These are phyloP conservation scores for Syngnathus scovelli DNA, from an alignment of 2,113 vertebrate genomes.

Conservation along the genomic window DNA sequence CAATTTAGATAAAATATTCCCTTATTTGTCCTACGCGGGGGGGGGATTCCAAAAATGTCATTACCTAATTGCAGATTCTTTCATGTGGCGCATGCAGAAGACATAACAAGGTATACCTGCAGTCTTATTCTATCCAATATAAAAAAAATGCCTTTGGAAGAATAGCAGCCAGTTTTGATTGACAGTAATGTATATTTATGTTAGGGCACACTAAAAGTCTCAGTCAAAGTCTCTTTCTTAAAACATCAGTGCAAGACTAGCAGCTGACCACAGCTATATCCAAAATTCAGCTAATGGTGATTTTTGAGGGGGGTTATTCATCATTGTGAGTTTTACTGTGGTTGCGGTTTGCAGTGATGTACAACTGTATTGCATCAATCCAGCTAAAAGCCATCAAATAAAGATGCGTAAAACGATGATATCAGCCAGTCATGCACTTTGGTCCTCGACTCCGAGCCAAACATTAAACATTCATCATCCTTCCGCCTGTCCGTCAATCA, in stretches of 20 bases:
- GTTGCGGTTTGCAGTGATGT: background rate
- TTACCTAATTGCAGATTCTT: too few relatives aligned
- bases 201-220: too few relatives aligned
- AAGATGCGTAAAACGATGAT: background rate
- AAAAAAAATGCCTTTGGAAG: too few relatives aligned
- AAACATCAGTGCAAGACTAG: background rate
- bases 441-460: constrained; percentile 17
- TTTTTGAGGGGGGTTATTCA: background rate
- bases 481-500: constrained; percentile 13
- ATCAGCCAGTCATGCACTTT: constrained; percentile 38
- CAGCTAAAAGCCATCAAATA: background rate
- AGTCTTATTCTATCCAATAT: too few relatives aligned
- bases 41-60: too few relatives aligned
- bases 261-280: background rate
- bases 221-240: too few relatives aligned
- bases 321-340: background rate
- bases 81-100: too few relatives aligned
- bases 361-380: background rate
- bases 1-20: too few relatives aligned
- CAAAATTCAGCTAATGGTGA: background rate
- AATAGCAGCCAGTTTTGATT: too few relatives aligned
- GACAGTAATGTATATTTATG: too few relatives aligned
- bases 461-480: constrained; percentile 30
- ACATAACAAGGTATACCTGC: too few relatives aligned
- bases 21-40: too few relatives aligned